Conservation (phyloP, 2,113 vertebrate species). For the Pachyramphus minor region DNA sequence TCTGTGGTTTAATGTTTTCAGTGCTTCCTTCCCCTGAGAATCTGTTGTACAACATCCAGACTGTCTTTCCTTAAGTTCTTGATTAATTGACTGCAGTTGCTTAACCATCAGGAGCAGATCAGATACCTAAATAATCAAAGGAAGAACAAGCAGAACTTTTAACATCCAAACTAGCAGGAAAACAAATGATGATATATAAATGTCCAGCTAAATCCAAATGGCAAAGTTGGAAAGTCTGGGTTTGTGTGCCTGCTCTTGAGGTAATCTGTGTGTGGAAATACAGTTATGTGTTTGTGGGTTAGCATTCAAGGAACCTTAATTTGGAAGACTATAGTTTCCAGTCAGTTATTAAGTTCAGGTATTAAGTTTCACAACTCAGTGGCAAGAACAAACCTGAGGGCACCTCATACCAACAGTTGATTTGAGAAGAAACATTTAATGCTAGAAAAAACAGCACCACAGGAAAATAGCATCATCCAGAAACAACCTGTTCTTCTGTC, state of each 20-base stretch:
- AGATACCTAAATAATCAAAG: slow-evolving; percentile 71
- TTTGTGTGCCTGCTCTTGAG: neutral
- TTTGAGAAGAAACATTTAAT: neutral
- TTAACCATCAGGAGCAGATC: slow-evolving; percentile 81
- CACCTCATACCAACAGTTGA: neutral
- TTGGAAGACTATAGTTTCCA: neutral
- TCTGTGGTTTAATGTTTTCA: neutral
- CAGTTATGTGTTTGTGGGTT: neutral
- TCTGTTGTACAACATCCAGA: slow-evolving; percentile 30
- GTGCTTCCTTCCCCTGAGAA: slow-evolving; percentile 25
- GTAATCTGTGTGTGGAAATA: neutral
- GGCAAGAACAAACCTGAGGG: neutral
- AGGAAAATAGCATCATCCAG: neutral
- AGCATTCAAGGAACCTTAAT: neutral
- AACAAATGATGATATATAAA: neutral
- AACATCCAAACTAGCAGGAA: neutral
- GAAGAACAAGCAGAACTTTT: neutral
- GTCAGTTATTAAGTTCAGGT: neutral
- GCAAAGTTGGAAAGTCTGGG: neutral
- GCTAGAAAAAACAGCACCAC: neutral
- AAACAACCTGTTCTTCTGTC: neutral
- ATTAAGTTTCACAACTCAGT: neutral
- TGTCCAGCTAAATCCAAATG: neutral
- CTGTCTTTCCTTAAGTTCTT: slow-evolving; percentile 72
- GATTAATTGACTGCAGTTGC: slow-evolving; percentile 76